Evolutionary conservation across 2,888 invertebrate species (phyloP).

Genomic region (Cheilosia soror): DNA sequence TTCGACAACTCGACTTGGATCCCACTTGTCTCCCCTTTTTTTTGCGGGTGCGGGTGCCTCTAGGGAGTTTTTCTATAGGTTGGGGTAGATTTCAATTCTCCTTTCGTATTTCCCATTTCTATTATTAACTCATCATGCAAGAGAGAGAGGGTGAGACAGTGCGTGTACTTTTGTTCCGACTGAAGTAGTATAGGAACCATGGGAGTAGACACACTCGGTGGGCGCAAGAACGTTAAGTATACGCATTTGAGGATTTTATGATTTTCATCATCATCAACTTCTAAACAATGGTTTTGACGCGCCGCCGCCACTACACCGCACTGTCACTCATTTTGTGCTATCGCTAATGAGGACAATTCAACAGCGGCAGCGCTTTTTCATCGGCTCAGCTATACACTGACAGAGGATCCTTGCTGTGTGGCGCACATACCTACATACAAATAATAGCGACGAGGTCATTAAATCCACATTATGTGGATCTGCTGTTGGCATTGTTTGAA

Average conservation of each 20-base stretch:
- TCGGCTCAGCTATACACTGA: slow-evolving; percentile 9
- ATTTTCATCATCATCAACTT: slow-evolving; percentile 62
- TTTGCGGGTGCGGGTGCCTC: not conserved
- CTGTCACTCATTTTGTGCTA: slow-evolving; percentile 55
- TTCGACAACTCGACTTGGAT: slow-evolving; percentile 34
- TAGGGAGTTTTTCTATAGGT: not conserved
- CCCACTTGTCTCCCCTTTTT: not conserved
- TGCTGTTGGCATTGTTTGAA: slow-evolving; percentile 67
- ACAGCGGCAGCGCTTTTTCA: slow-evolving; percentile 41
- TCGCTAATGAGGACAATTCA: slow-evolving; percentile 65
- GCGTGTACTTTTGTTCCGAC: slow-evolving; percentile 16
- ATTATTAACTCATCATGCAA: slow-evolving; percentile 22
- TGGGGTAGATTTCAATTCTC: slow-evolving; percentile 32
- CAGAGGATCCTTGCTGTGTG: slow-evolving; percentile 28
- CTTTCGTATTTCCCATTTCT: slow-evolving; percentile 10
- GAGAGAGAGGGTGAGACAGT: not conserved
- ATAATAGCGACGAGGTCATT: slow-evolving; percentile 34
- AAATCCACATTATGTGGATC: slow-evolving; percentile 65
- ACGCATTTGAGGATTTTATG: slow-evolving; percentile 48
- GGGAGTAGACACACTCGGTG: slow-evolving; percentile 6
- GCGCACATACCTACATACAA: slow-evolving; percentile 11
- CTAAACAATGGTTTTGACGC: slow-evolving; percentile 41
- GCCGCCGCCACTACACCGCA: not conserved
- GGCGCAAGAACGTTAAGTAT: slow-evolving; percentile 38
- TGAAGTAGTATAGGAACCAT: not conserved